Evolutionary conservation across 1,140 invertebrate genomes (phyloP).

Genomic region (Temnothorax nylanderi): DNA sequence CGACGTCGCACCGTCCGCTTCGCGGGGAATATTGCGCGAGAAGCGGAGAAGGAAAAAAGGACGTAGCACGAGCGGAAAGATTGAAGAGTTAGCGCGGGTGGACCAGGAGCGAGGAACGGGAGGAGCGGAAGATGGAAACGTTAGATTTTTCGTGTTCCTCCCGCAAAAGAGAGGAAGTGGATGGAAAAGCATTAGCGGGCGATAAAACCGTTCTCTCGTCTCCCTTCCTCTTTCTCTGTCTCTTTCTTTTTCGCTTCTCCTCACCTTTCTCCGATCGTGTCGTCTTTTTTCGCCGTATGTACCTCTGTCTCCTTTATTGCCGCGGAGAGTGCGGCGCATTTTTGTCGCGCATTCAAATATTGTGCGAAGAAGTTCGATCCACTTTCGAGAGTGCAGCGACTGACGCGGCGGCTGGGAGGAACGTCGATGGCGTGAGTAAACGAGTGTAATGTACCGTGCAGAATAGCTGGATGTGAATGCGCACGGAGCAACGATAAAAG

Average conservation of each 20-base stretch:
- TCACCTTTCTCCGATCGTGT: constrained; percentile 9
- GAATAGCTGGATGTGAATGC: constrained; percentile 51
- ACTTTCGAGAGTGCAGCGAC: constrained; percentile 44
- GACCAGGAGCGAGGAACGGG: not conserved
- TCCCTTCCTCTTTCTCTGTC: not conserved
- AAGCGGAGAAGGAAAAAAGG: constrained; percentile 21
- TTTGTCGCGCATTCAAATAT: constrained; percentile 50
- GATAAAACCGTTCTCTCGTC: constrained; percentile 53
- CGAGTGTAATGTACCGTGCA: constrained; percentile 53
- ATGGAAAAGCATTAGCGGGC: constrained; percentile 58
- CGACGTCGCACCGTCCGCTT: constrained; percentile 41
- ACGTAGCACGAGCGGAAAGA: constrained; percentile 44
- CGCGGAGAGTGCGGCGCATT: constrained; percentile 30
- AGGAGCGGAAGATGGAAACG: constrained; percentile 51
- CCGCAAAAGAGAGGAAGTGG: constrained; percentile 54
- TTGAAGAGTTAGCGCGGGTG: constrained; percentile 24
- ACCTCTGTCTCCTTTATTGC: constrained; percentile 44
- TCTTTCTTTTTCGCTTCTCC: not conserved
- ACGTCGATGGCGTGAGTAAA: constrained; percentile 44
- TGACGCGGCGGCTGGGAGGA: not conserved
- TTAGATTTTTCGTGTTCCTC: constrained; percentile 63
- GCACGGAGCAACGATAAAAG: constrained; percentile 41
- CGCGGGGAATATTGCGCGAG: constrained; percentile 54
- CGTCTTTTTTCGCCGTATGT: constrained; percentile 33
- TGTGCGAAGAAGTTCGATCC: constrained; percentile 50